Evolutionary conservation across 30 jellyfish, hydroid and myxozoan species (phyloP).

Genomic region (Hydractinia echinata): DNA sequence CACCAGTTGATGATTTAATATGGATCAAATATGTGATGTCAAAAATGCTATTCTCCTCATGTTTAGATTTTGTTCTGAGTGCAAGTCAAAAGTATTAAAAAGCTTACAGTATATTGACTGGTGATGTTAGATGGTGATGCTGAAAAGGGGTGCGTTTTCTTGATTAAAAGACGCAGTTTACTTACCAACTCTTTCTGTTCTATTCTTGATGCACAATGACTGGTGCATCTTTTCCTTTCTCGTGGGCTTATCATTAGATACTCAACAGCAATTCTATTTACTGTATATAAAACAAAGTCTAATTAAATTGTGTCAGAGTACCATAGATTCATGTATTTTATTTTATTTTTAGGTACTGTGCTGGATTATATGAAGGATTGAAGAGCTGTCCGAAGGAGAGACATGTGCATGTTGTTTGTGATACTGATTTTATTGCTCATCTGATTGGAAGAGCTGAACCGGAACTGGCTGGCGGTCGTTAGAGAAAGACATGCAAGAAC

Average conservation of each 20-base stretch:
- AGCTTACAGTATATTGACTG: constrained; percentile 84
- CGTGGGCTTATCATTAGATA: not conserved
- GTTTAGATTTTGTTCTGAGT: constrained; percentile 83
- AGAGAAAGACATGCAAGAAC: constrained; percentile 96
- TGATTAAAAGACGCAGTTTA: too few relatives aligned
- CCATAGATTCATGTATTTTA: not conserved
- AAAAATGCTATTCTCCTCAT: too few relatives aligned
- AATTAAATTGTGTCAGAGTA: not conserved
- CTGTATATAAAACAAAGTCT: not conserved
- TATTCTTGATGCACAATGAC: not conserved
- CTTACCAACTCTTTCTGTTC: not conserved
- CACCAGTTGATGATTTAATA: too few relatives aligned
- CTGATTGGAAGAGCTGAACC: constrained; percentile 96
- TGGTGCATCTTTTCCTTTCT: not conserved
- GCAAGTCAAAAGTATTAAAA: constrained; percentile 89
- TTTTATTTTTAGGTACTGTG: constrained; percentile 66
- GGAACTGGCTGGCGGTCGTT: constrained; percentile 93
- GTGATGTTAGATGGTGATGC: constrained; percentile 92
- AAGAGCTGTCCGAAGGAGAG: constrained; percentile 93
- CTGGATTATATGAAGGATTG: constrained; percentile 80
- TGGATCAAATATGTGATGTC: too few relatives aligned
- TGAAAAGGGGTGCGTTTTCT: constrained; percentile 71
- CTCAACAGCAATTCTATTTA: not conserved
- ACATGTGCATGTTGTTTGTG: constrained; percentile 88
- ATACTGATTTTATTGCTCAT: constrained; percentile 90